These are phyloP conservation scores for Oligia latruncula DNA, from an alignment of 2,888 invertebrate species.

Conservation along the genomic window DNA sequence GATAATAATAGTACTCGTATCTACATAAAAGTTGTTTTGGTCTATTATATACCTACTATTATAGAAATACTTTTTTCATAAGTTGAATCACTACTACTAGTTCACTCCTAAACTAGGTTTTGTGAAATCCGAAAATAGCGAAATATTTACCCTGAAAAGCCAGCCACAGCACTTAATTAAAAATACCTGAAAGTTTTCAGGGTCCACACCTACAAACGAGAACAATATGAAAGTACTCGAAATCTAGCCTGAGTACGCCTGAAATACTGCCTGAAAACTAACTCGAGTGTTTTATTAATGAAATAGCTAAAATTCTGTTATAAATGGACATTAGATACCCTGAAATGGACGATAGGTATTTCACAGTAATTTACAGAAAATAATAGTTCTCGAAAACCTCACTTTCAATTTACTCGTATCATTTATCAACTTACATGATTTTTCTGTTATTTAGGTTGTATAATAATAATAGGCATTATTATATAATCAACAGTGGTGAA, in stretches of 20 bases:
- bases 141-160: not conserved
- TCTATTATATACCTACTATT: no score
- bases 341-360: not conserved
- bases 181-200: slow-evolving; percentile 50
- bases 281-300: not conserved
- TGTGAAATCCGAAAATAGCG: not conserved
- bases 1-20: no score
- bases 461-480: not conserved
- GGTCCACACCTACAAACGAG: slow-evolving; percentile 13
- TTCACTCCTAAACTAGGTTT: not conserved
- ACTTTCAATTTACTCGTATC: not conserved
- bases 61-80: not conserved
- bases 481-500: not conserved
- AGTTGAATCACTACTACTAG: not conserved
- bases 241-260: not conserved
- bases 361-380: slow-evolving; percentile 3
- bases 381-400: not conserved
- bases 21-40: not conserved
- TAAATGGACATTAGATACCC: not conserved
- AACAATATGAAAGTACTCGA: slow-evolving; percentile 44
- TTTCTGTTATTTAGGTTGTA: not conserved
- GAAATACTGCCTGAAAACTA: slow-evolving; percentile 14
- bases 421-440: not conserved
- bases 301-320: slow-evolving; percentile 16
- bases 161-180: slow-evolving; percentile 41